A percentile compares a stretch with the other conserved stretches of the same genome.
Evolutionary conservation across 2,888 invertebrate species (phyloP).

Genomic region (Oxyscelio sp.): DNA sequence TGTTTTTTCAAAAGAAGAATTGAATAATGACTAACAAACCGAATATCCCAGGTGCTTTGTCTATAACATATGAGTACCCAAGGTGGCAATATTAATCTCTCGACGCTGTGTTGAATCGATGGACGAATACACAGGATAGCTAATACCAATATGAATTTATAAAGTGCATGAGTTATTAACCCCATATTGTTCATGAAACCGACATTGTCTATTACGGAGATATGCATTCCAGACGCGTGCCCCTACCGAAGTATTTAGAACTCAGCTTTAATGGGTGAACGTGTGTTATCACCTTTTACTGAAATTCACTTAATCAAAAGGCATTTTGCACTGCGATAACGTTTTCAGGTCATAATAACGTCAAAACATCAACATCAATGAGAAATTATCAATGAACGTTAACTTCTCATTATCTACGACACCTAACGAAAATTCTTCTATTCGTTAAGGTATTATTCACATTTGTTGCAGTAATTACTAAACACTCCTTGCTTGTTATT

Average conservation of each 20-base stretch:
- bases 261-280: conserved; percentile 40
- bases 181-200: conserved; percentile 49
- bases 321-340: conserved; percentile 39
- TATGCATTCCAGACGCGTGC: conserved; percentile 47
- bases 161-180: conserved; percentile 61
- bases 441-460: conserved; percentile 8
- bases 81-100: conserved; percentile 38
- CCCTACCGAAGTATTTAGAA: conserved; percentile 54
- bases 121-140: conserved; percentile 31
- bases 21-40: too few species aligned
- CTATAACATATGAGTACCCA: conserved; percentile 15
- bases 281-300: conserved; percentile 33
- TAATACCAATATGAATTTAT: conserved; percentile 59
- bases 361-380: too few species aligned
- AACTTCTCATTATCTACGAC: too few species aligned
- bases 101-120: conserved; percentile 11
- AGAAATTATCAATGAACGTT: too few species aligned
- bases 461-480: conserved; percentile 31
- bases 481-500: conserved; percentile 30
- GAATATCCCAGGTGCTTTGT: background rate
- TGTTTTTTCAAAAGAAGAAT: too few species aligned
- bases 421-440: conserved; percentile 12
- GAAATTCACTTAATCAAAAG: conserved; percentile 50
- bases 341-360: conserved; percentile 14
- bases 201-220: conserved; percentile 49